Evolutionary conservation across 2,888 invertebrate genomes (phyloP), one percentile per base, ranked within the genome.

Genomic region (Eremobia ochroleuca): DNA sequence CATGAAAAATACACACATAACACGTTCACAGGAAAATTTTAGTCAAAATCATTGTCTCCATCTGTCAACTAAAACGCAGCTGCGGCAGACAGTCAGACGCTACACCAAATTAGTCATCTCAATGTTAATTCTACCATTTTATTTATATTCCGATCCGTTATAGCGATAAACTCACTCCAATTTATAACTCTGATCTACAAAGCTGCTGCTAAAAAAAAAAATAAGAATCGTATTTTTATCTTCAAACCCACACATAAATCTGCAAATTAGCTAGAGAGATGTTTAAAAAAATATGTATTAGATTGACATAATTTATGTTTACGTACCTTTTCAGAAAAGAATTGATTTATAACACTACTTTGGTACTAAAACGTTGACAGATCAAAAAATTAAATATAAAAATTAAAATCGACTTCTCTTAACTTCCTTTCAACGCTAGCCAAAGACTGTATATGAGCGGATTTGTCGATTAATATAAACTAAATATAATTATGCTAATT

Each of bases 381-480:
- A 67, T 58, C 62, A 25, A 66, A 67, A 70, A 49, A 25, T 9
- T 8, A 1, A 49, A 55, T 8, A 9, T 21, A 52, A 61, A 3
- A 62, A 34, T 28, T 55, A 28, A 58, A 85, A 62, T 13, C 8
- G 52, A 59, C 74, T 74, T 70, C 49, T 76, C 34, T 40, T 58
- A 72, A 73, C 82, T 80, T 89, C 86, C 77, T 82, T 79, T 67
- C 85, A 70, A 74, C 72, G 76, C 74, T 62, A 89, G 88, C 87
- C 89, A 88, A 90, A 90, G 89, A 87, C 84, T 87, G 89, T 79
- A 75, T 91, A 89, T 92, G 93, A 92, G 85, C 90, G 83, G 87
- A 87, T 87, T 82, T 87, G 81, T 85, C 83, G 85, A 90, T 85
- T 86, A 90, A 91, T 93, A 91, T 92, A 90, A 93, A 92, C 89